Percentiles rank a stretch among this genome's conserved stretches.
Evolutionary conservation across 1,140 invertebrate species (phyloP).

Genomic region (Pogonus chalceus): DNA sequence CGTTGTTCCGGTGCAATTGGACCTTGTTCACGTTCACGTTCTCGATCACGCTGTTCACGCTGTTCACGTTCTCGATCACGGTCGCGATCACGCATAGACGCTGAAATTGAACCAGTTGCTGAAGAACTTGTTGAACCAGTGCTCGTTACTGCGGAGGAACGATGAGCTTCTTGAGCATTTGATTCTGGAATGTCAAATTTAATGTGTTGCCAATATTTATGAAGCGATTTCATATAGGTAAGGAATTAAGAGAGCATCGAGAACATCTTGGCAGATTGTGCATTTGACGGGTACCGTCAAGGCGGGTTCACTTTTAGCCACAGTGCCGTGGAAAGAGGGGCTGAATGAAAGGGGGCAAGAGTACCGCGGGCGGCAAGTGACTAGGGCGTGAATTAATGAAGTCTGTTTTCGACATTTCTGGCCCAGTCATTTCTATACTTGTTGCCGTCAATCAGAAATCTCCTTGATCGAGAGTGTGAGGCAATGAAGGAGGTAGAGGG

Average conservation of each 20-base stretch:
- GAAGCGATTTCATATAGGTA: too few relatives aligned
- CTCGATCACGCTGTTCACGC: too few relatives aligned
- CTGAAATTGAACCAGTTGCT: neutral
- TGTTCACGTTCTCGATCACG: neutral
- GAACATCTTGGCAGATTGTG: neutral
- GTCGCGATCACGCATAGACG: neutral
- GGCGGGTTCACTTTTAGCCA: too few relatives aligned
- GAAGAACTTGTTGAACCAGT: neutral
- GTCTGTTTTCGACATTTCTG: constrained; percentile 1
- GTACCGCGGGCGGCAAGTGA: neutral
- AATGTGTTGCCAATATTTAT: too few relatives aligned
- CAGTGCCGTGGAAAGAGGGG: too few relatives aligned
- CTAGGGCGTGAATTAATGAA: constrained; percentile 3
- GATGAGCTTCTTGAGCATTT: neutral
- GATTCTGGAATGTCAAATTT: neutral
- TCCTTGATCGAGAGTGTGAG: too few relatives aligned
- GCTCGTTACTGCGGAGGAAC: neutral
- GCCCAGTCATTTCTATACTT: constrained; percentile 4
- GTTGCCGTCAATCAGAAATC: constrained; percentile 5
- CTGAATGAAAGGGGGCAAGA: neutral
- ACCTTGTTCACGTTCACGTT: neutral
- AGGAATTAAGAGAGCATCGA: neutral
- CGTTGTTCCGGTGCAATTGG: constrained; percentile 8
- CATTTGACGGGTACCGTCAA: neutral
- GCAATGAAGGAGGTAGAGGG: too few relatives aligned